phyloP scores from a whole-genome alignment of 2,888 invertebrate genomes.

The Vesta saturnalis region DNA sequence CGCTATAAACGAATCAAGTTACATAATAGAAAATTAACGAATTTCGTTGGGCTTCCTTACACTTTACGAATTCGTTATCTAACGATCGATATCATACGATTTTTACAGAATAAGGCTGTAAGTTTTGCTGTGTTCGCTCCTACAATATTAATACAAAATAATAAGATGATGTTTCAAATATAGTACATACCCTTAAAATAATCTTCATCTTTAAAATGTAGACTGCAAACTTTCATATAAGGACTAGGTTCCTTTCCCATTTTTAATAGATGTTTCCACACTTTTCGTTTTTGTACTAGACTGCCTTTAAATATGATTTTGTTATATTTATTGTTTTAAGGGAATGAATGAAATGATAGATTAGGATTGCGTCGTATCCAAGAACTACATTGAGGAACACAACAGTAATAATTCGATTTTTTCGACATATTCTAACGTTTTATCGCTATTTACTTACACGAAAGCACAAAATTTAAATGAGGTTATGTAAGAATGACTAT shows the following conservation, averaged over 20 bases:
- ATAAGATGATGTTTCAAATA: background rate
- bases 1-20: too few relatives aligned
- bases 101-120: too few relatives aligned
- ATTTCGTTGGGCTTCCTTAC: too few relatives aligned
- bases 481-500: background rate
- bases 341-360: background rate
- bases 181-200: background rate
- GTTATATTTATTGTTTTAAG: background rate
- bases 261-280: slow-evolving; percentile 5
- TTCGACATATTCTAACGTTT: background rate
- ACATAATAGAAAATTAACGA: too few relatives aligned
- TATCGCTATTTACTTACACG: background rate
- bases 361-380: background rate
- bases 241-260: background rate
- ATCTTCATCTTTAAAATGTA: too few relatives aligned
- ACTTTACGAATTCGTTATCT: too few relatives aligned
- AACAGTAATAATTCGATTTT: background rate
- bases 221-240: too few relatives aligned
- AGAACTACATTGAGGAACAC: background rate
- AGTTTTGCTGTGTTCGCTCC: too few relatives aligned
- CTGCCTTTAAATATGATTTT: background rate
- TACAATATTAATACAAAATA: background rate
- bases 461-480: background rate
- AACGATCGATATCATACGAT: too few relatives aligned
- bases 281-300: slow-evolving; percentile 1